Conservation (phyloP, 1,140 invertebrate genomes). For the Halotydeus destructor region DNA sequence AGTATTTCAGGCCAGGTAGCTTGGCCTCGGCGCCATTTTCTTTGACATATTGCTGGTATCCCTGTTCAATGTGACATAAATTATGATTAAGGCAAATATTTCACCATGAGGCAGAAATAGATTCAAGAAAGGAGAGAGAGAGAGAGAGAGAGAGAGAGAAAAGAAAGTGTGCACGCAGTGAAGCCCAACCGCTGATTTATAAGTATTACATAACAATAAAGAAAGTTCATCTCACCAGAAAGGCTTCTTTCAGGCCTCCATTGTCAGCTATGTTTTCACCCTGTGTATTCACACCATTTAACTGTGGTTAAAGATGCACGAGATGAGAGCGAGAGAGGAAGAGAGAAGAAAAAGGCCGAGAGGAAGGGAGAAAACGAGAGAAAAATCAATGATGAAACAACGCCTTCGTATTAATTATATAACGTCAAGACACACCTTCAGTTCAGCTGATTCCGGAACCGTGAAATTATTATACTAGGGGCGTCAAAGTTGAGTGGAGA, state of each 20-base stretch:
- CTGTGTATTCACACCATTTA: constrained; percentile 22
- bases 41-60: constrained; percentile 12
- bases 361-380: too few relatives aligned
- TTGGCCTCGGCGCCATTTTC: constrained; percentile 21
- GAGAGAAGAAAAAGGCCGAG: too few relatives aligned
- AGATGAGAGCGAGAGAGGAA: too few relatives aligned
- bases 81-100: not conserved
- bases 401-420: too few relatives aligned
- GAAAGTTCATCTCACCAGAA: constrained; percentile 20
- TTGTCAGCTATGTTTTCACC: constrained; percentile 35
- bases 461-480: too few relatives aligned
- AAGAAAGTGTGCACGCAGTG: not conserved
- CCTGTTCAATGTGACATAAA: not conserved
- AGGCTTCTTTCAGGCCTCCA: constrained; percentile 35
- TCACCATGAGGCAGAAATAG: not conserved
- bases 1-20: constrained; percentile 51
- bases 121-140: not conserved
- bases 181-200: not conserved
- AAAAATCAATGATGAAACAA: too few relatives aligned
- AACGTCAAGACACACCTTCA: too few relatives aligned
- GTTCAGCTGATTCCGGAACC: too few relatives aligned
- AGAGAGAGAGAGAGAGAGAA: not conserved
- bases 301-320: constrained; percentile 43
- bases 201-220: too few relatives aligned
- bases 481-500: too few relatives aligned